Evolutionary conservation across 1,140 invertebrate species (phyloP), one percentile per base, ranked within the genome.

Genomic region (Catajapyx aquilonaris): DNA sequence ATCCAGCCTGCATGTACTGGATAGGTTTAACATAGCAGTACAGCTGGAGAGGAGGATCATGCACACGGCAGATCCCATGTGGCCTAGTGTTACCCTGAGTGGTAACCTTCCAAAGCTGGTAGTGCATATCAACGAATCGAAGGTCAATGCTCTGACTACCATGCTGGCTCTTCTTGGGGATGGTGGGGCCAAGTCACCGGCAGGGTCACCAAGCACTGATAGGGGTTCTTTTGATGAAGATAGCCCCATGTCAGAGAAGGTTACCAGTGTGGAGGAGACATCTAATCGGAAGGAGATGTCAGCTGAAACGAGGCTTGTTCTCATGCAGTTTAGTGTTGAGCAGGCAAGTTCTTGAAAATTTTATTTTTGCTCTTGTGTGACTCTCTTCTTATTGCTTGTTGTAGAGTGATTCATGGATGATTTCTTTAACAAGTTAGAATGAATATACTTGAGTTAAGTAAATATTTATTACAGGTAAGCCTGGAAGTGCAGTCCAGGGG

Each of bases 81-180:
- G 76, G 60, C 87, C 87, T 2, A 76, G 71, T 25, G 59, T 83
- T 5, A 81, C 76, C 10, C 52, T 93, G 2, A 73, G 76, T 32
- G 86, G 81, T 28, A 84, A 76, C 41, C 59, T 94, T 35, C 86
- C 86, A 1, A 73, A 77, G 51, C 58, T 94, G 15, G 76, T 83
- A 25, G 74, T 84, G 20, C 88, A 94, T 56, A 65, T 93, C 11
- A 91, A 86, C 58, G 83, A 90, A 53, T 71, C 76, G 42, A 88
- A 88, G 55, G 71, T 88, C 15, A 59, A 66, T 28, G 71, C 78
- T 1, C 62, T 79, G 19, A 46, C 56, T 21, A 50, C 61, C 2
- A 62, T 70, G 46, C 53, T 60, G 20, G 48, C 23, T 9, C 7
- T 28, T 28, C 7, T 28, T 13, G 13, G 13, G 7, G 23, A 28